These are phyloP conservation scores for Hyposoter didymator DNA, from an alignment of 2,888 invertebrate species.

Conservation along the genomic window DNA sequence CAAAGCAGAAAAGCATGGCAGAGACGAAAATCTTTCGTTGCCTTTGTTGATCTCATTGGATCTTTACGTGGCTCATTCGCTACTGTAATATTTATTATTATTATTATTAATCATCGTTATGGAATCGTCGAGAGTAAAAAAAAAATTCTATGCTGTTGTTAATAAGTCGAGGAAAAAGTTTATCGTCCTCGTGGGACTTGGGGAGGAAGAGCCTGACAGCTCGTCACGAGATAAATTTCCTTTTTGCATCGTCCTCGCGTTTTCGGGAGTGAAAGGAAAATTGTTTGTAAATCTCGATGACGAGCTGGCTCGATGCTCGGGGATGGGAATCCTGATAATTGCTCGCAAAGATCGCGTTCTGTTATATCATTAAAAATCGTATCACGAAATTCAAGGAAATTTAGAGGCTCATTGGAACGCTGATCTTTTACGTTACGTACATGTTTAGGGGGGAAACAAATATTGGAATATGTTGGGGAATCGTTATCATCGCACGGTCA, in stretches of 20 bases:
- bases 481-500: background rate
- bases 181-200: conserved; percentile 27
- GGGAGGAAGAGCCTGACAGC: background rate
- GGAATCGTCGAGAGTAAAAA: conserved; percentile 22
- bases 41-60: background rate
- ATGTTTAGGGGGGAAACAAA: conserved; percentile 13
- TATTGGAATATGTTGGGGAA: background rate
- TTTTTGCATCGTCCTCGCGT: no score
- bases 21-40: background rate
- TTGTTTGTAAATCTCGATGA: conserved; percentile 37
- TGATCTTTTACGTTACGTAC: conserved; percentile 28
- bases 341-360: conserved; percentile 51
- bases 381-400: conserved; percentile 26
- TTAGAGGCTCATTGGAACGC: conserved; percentile 59
- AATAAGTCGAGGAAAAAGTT: conserved; percentile 37
- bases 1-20: background rate
- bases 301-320: background rate
- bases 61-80: conserved; percentile 50
- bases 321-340: conserved; percentile 21
- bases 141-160: conserved; percentile 51
- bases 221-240: conserved; percentile 36
- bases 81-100: conserved; percentile 46
- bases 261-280: background rate
- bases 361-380: conserved; percentile 62
- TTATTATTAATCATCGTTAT: conserved; percentile 40